Conservation (phyloP, 2,888 invertebrate species). For the Chromoteleia sp. region DNA sequence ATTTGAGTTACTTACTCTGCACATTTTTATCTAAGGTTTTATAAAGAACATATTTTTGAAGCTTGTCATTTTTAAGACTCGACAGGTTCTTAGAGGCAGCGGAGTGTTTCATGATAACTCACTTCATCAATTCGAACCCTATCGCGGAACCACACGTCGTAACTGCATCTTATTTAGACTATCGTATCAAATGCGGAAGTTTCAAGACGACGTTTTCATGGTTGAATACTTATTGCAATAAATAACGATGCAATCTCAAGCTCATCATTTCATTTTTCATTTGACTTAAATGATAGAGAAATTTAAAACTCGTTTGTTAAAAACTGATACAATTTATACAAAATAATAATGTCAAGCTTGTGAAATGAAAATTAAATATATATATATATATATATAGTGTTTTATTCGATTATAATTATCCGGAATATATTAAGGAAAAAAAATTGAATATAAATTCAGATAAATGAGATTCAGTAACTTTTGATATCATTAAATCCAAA, state of each 20-base stretch:
- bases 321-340: too few relatives aligned
- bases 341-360: too few relatives aligned
- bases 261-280: neutral
- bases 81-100: conserved; percentile 26
- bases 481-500: neutral
- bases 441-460: neutral
- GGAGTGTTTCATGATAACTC: conserved; percentile 52
- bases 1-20: too few relatives aligned
- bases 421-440: too few relatives aligned
- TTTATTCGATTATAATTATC: too few relatives aligned
- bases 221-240: conserved; percentile 14
- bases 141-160: conserved; percentile 61
- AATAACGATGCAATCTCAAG: conserved; percentile 3
- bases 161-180: conserved; percentile 42
- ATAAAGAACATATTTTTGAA: neutral
- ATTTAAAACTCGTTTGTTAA: too few relatives aligned
- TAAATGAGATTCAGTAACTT: too few relatives aligned
- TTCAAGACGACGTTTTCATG: conserved; percentile 15
- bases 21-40: neutral
- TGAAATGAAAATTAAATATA: too few relatives aligned
- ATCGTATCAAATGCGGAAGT: neutral
- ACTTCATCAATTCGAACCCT: conserved; percentile 54
- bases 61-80: conserved; percentile 2
- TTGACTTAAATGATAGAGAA: neutral
- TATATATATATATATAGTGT: too few relatives aligned